Base-by-base conservation (phyloP, 2,113 vertebrate genomes). In the Burhinus oedicnemus region DNA sequence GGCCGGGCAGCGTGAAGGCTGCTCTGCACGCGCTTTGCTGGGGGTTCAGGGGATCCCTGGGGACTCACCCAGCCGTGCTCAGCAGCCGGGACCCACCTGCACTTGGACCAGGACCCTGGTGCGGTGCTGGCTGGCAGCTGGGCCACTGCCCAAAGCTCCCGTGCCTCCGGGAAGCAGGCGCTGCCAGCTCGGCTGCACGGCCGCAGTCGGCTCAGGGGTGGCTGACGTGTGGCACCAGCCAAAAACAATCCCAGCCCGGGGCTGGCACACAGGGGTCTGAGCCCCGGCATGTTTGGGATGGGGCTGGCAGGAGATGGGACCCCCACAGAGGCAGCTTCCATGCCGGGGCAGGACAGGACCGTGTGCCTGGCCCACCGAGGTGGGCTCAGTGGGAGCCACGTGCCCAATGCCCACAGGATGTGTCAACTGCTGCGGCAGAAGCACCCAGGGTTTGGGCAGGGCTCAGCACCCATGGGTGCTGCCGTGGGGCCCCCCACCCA, bases 11-110 rank as follows among this genome's bases (percentile, higher is more conserved):
- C 0, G 0, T 4, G 26, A 68, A 12, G 42, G 44, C 54, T 68
- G 76, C 80, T n/a, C 65, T 15, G 13, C 32, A 4, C 13, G 0
- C 0, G 0, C 49, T 36, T 30, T 2, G 4, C 68, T 2, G 5
- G 29, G 68, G 26, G 30, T 32, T 47, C 42, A 4, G 64, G 42
- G 40, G n/a, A 27, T 25, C 49, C 60, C 44, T 11, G n/a, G 79
- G 57, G 23, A 17, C n/a, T 60, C 2, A 2, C 38, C 49, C 3
- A 1, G 58, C 36, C 5, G 0, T 15, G 4, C 27, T 32, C 1
- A 1, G 91, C 49, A 55, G 16, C 61, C 11, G 12, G 57, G 55
- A 57, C 40, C 49, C 9, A 6, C 68, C 71, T 2, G 38, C 15
- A 4, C 55, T 19, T 2, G 0, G 23, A 40, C 11, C 38, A 27